phyloP scores from a whole-genome alignment of 1,140 invertebrate genomes.

The Arctopsyche grandis region DNA sequence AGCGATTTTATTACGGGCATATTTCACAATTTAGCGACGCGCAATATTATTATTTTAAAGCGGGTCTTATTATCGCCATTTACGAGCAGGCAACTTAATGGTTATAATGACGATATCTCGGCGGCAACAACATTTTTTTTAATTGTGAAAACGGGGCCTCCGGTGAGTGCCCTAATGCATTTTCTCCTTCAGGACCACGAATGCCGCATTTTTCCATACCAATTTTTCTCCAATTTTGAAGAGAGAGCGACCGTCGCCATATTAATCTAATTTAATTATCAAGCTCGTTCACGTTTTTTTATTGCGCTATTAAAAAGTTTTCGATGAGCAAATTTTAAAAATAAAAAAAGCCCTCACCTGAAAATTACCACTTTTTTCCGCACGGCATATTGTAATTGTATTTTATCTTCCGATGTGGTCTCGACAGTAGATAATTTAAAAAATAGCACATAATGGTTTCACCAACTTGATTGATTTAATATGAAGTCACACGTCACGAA shows the following conservation, averaged over 20 bases:
- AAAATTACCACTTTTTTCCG: neutral
- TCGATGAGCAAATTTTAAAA: neutral
- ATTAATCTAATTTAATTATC: neutral
- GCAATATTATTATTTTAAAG: slow-evolving; percentile 50
- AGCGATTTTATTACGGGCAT: slow-evolving; percentile 34
- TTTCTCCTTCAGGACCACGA: neutral
- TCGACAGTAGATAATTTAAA: neutral
- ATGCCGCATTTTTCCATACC: too few species aligned
- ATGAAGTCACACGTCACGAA: too few species aligned
- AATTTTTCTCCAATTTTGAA: too few species aligned
- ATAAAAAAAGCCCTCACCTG: neutral
- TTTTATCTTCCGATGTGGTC: neutral
- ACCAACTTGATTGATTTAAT: too few species aligned
- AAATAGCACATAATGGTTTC: too few species aligned
- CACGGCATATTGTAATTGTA: neutral
- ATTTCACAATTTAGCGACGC: slow-evolving; percentile 42
- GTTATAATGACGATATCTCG: slow-evolving; percentile 4
- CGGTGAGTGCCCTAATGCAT: neutral
- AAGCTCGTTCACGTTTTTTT: neutral
- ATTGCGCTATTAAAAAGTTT: neutral
- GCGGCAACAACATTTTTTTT: slow-evolving; percentile 7
- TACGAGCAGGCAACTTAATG: slow-evolving; percentile 28
- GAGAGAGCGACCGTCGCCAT: neutral
- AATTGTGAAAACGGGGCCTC: neutral
- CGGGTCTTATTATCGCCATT: slow-evolving; percentile 47